These are phyloP conservation scores for Cryptocheilus praepositus DNA, from an alignment of 2,888 invertebrate genomes.

Conservation along the genomic window DNA sequence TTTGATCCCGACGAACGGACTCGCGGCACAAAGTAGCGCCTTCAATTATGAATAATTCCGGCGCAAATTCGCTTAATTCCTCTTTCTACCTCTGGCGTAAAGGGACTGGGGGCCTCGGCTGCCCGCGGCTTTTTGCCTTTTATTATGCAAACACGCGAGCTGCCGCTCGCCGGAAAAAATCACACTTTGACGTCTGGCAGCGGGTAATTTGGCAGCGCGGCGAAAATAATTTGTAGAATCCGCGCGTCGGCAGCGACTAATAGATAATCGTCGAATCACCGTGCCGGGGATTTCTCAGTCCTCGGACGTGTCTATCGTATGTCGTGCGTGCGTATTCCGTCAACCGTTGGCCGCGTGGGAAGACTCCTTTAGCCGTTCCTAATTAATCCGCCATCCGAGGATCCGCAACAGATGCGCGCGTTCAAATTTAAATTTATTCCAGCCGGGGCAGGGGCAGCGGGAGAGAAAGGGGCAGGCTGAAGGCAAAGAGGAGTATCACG, in stretches of 20 bases:
- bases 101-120: slow-evolving; percentile 13
- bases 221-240: too few species aligned
- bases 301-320: too few species aligned
- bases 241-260: too few species aligned
- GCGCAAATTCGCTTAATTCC: slow-evolving; percentile 68
- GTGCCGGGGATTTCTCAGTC: too few species aligned
- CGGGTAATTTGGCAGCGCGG: too few species aligned
- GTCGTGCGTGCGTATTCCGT: too few species aligned
- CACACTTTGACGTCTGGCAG: too few species aligned
- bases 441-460: slow-evolving; percentile 22
- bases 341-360: too few species aligned
- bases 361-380: slow-evolving; percentile 19
- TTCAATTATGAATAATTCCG: slow-evolving; percentile 71
- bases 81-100: slow-evolving; percentile 20
- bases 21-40: slow-evolving; percentile 57
- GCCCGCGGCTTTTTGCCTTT: slow-evolving; percentile 18
- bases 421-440: slow-evolving; percentile 67
- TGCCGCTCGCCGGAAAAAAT: too few species aligned
- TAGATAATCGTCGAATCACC: too few species aligned
- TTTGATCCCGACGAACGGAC: slow-evolving; percentile 65
- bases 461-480: slow-evolving; percentile 17
- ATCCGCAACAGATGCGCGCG: slow-evolving; percentile 63
- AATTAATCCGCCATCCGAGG: slow-evolving; percentile 62
- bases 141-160: slow-evolving; percentile 1
- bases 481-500: slow-evolving; percentile 33